Conservation (phyloP, 1,140 invertebrate genomes). For the Lasioglossum albipes region DNA sequence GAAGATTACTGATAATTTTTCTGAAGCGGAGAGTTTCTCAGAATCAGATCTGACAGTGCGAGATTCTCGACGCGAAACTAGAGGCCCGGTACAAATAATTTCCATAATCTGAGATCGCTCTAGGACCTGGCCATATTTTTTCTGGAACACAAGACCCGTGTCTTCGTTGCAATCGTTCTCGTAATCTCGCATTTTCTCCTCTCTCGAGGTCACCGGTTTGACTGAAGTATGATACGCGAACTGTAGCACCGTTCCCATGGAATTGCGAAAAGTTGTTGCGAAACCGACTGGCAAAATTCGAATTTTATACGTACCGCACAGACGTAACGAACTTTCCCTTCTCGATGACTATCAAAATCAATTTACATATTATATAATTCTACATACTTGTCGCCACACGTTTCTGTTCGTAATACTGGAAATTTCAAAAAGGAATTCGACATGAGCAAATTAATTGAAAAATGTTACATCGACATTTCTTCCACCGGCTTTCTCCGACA, state of each 20-base stretch:
- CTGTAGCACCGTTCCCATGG: neutral
- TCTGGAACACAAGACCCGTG: slow-evolving; percentile 42
- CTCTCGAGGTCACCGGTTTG: neutral
- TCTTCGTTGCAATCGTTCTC: slow-evolving; percentile 37
- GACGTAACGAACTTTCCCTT: too few relatives aligned
- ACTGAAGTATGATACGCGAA: neutral
- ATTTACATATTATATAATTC: too few relatives aligned
- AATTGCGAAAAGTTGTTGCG: neutral
- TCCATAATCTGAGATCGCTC: slow-evolving; percentile 62
- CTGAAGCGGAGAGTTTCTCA: slow-evolving; percentile 22
- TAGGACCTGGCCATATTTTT: slow-evolving; percentile 56
- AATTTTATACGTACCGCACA: too few relatives aligned
- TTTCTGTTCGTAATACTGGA: too few relatives aligned
- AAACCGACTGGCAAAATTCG: too few relatives aligned
- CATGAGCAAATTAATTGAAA: too few relatives aligned
- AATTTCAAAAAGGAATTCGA: too few relatives aligned
- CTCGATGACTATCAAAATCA: too few relatives aligned
- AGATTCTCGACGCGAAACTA: slow-evolving; percentile 31
- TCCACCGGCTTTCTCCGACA: too few relatives aligned
- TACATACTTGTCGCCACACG: too few relatives aligned
- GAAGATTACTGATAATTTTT: slow-evolving; percentile 33
- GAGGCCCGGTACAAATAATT: slow-evolving; percentile 59
- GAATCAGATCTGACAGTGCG: slow-evolving; percentile 33
- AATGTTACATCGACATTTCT: too few relatives aligned
- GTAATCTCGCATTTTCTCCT: slow-evolving; percentile 42